A percentile compares a stretch with the other conserved stretches of the same genome.
Evolutionary conservation across 2,797 vertebrate genomes (phyloP).

Genomic region (Cephalopachus bancanus): DNA sequence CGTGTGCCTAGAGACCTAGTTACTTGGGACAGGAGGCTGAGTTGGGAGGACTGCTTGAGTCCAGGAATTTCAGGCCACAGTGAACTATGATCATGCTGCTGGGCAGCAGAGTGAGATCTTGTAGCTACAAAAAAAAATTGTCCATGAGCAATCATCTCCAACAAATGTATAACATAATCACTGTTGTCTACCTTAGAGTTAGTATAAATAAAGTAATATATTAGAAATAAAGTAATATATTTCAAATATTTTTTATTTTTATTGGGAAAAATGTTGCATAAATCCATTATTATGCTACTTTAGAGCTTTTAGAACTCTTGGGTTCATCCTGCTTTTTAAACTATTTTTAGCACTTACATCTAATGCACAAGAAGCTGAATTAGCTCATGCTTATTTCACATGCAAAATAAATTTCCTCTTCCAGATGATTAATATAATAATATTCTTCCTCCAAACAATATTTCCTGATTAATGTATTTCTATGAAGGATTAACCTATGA

Average conservation of each 20-base stretch:
- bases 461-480: conserved; percentile 1
- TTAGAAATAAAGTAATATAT: conserved; percentile 52
- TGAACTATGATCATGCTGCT: too few relatives aligned
- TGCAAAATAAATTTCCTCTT: conserved; percentile 60
- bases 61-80: too few relatives aligned
- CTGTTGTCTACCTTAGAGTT: background rate
- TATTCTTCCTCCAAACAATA: background rate
- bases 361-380: conserved; percentile 42
- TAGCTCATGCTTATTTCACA: conserved; percentile 50
- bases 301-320: background rate
- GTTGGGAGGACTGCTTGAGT: too few relatives aligned
- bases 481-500: conserved; percentile 15
- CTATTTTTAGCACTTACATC: conserved; percentile 28
- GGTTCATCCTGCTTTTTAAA: conserved; percentile 50
- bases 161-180: background rate
- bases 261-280: conserved; percentile 7
- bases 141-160: background rate
- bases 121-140: too few relatives aligned
- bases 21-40: too few relatives aligned
- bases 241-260: conserved; percentile 64
- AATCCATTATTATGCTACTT: background rate
- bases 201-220: background rate
- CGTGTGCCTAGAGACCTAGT: too few relatives aligned
- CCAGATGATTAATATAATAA: conserved; percentile 20
- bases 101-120: too few relatives aligned